Evolutionary conservation across 2,888 invertebrate species (phyloP).

Genomic region (Alloscopus bannaensis): DNA sequence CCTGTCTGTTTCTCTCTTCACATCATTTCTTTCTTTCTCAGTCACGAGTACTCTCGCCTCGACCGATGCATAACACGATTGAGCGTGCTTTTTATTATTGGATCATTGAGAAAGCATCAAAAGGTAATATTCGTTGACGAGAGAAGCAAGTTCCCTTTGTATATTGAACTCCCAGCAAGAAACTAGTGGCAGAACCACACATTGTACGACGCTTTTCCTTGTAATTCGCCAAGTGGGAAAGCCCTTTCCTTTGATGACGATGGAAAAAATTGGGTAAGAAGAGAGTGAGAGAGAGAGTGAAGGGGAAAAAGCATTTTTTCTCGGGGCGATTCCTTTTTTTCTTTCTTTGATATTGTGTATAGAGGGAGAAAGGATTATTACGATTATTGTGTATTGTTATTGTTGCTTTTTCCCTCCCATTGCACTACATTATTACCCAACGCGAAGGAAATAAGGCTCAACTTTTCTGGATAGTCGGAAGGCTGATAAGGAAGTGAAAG

Average conservation of each 20-base stretch:
- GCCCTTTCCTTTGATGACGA: too few relatives aligned
- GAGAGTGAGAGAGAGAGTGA: not conserved
- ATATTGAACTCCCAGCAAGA: too few relatives aligned
- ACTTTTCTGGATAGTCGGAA: too few relatives aligned
- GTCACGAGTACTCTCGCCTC: too few relatives aligned
- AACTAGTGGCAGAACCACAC: too few relatives aligned
- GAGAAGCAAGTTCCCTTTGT: too few relatives aligned
- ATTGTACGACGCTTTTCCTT: not conserved
- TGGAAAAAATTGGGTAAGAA: not conserved
- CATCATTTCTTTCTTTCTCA: not conserved
- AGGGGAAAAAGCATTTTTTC: slow-evolving; percentile 6
- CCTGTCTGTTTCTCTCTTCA: not conserved
- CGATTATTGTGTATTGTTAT: slow-evolving; percentile 17
- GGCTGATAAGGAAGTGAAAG: not conserved
- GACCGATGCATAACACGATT: not conserved
- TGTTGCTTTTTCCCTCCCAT: not conserved
- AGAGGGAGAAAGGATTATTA: slow-evolving; percentile 14
- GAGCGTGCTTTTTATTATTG: too few relatives aligned
- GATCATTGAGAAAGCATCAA: too few relatives aligned
- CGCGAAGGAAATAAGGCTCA: too few relatives aligned
- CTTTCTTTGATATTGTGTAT: not conserved
- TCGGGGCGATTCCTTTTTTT: slow-evolving; percentile 5
- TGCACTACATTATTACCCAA: not conserved
- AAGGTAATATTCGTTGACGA: too few relatives aligned
- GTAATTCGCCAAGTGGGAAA: too few relatives aligned